These are phyloP conservation scores for Lacanobia wlatinum DNA, from an alignment of 2,888 invertebrate species.

Conservation along the genomic window DNA sequence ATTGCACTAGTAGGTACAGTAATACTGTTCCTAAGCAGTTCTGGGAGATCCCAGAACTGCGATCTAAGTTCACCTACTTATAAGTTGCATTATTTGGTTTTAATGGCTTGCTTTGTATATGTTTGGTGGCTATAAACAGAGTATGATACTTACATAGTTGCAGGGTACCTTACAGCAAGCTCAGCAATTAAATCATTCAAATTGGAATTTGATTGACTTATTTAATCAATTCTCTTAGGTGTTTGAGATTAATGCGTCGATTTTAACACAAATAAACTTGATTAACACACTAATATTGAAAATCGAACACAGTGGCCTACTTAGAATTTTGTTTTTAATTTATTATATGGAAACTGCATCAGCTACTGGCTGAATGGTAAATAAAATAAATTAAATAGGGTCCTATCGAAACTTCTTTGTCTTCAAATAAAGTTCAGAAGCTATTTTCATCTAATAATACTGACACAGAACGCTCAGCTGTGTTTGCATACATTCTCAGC, in stretches of 20 bases:
- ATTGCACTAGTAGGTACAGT: too few species aligned
- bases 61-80: too few species aligned
- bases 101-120: background rate
- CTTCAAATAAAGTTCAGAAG: background rate
- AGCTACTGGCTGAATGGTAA: background rate
- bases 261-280: background rate
- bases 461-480: constrained; percentile 52
- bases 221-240: rapidly evolving
- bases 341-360: constrained; percentile 8
- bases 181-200: background rate
- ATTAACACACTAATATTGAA: background rate
- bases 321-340: constrained; percentile 24
- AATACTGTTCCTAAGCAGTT: background rate
- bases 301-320: constrained; percentile 44
- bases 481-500: constrained; percentile 41
- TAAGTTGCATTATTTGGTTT: too few species aligned
- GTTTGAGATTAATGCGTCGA: background rate
- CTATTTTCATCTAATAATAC: constrained; percentile 44
- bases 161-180: too few species aligned
- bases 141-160: background rate
- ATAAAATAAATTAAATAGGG: background rate
- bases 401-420: constrained; percentile 19
- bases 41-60: too few species aligned
- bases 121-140: background rate
- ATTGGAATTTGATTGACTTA: constrained; percentile 5